phyloP scores from a whole-genome alignment of 2,113 vertebrate genomes.

The Polypterus bichir region DNA sequence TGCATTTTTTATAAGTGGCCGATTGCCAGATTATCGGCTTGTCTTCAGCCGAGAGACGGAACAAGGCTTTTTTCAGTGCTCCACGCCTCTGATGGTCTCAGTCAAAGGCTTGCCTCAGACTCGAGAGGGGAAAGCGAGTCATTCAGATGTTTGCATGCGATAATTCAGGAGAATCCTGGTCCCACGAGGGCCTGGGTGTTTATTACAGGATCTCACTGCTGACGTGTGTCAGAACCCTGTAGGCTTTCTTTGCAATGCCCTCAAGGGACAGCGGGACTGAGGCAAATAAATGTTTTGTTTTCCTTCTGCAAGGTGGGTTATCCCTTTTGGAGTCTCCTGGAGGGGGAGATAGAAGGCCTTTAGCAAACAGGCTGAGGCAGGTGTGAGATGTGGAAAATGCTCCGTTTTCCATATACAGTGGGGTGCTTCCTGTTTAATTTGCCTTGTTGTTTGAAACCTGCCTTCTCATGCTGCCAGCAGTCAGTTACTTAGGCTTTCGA shows the following conservation, averaged over 20 bases:
- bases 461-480: no score
- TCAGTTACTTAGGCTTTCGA: no score
- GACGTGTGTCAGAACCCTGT: not conserved
- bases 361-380: not conserved
- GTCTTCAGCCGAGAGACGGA: not conserved
- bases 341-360: not conserved
- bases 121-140: not conserved
- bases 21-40: not conserved
- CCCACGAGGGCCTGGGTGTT: not conserved
- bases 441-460: no score
- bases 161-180: not conserved
- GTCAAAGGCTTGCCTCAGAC: constrained; percentile 5
- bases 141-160: constrained; percentile 1
- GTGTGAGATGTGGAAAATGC: not conserved
- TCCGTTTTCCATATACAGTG: not conserved
- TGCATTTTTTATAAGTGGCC: not conserved
- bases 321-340: not conserved
- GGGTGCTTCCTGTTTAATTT: not conserved
- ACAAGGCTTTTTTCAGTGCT: not conserved
- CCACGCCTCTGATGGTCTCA: not conserved
- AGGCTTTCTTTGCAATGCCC: not conserved
- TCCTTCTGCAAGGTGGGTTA: not conserved
- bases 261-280: not conserved
- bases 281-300: not conserved
- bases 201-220: not conserved